Evolutionary conservation across 1,140 invertebrate genomes (phyloP).

Genomic region (Drosophila pandora): DNA sequence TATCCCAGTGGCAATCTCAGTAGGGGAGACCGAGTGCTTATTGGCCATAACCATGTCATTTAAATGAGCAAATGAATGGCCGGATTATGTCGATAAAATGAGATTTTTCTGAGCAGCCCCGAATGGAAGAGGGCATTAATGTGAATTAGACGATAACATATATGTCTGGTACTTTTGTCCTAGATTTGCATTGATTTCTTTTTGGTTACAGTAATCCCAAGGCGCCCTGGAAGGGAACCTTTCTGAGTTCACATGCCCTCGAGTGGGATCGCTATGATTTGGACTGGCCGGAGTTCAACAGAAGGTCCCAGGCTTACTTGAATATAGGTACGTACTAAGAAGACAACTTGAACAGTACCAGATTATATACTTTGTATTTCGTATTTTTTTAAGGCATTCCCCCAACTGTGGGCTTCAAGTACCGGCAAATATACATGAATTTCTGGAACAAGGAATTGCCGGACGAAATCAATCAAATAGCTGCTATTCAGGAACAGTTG

Average conservation of each 20-base stretch:
- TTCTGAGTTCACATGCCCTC: slow-evolving; percentile 85
- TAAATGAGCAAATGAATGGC: slow-evolving; percentile 53
- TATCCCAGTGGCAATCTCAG: slow-evolving; percentile 4
- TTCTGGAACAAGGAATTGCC: slow-evolving; percentile 91
- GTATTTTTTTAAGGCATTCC: slow-evolving; percentile 86
- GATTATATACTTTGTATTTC: no score
- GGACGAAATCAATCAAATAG: slow-evolving; percentile 85
- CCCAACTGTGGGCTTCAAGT: slow-evolving; percentile 86
- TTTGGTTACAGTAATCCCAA: slow-evolving; percentile 88
- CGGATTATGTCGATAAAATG: slow-evolving; percentile 51
- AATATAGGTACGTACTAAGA: slow-evolving; percentile 91
- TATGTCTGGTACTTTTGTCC: slow-evolving; percentile 3
- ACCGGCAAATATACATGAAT: slow-evolving; percentile 87
- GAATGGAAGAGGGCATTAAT: not conserved
- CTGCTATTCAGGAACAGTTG: slow-evolving; percentile 71
- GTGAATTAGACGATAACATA: slow-evolving; percentile 19
- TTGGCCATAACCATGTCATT: slow-evolving; percentile 49
- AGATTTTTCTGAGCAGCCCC: slow-evolving; percentile 10
- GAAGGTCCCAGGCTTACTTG: slow-evolving; percentile 89
- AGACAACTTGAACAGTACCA: not conserved
- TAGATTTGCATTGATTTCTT: slow-evolving; percentile 8
- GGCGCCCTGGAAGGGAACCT: slow-evolving; percentile 86
- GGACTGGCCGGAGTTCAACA: slow-evolving; percentile 92
- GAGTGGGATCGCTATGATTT: slow-evolving; percentile 88
- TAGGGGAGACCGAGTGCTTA: slow-evolving; percentile 12